A percentile compares a stretch with the other conserved stretches of the same genome.
phyloP scores from a whole-genome alignment of 2,888 invertebrate genomes.

The Euclidia mi region DNA sequence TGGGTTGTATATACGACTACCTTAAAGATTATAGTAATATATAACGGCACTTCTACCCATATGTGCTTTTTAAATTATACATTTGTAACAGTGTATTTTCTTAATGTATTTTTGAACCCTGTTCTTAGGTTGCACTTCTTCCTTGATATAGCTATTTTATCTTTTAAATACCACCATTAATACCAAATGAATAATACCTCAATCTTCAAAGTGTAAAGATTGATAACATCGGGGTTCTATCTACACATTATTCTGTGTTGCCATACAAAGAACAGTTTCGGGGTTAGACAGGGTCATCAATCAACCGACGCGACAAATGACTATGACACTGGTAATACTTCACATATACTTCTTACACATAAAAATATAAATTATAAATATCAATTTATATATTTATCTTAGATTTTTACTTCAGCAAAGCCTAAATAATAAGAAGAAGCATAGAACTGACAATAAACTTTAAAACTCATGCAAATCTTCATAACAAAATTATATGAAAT shows the following conservation, averaged over 20 bases:
- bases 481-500: slow-evolving; percentile 45
- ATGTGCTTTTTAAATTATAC: too few relatives aligned
- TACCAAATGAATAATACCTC: too few relatives aligned
- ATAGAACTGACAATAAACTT: slow-evolving; percentile 61
- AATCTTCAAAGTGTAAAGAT: too few relatives aligned
- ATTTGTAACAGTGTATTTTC: too few relatives aligned
- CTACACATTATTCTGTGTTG: slow-evolving; percentile 64
- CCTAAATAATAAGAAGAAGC: slow-evolving; percentile 88
- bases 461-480: slow-evolving; percentile 61
- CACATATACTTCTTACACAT: slow-evolving; percentile 40
- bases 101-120: too few relatives aligned
- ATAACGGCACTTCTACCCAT: too few relatives aligned
- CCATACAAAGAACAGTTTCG: slow-evolving; percentile 50
- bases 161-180: too few relatives aligned
- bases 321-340: slow-evolving; percentile 52
- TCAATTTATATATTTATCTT: slow-evolving; percentile 44
- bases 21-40: too few relatives aligned
- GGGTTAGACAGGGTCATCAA: slow-evolving; percentile 74
- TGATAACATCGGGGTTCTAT: neutral
- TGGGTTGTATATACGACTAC: too few relatives aligned
- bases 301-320: slow-evolving; percentile 78
- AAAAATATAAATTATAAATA: slow-evolving; percentile 30
- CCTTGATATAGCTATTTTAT: too few relatives aligned
- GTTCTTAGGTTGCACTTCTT: too few relatives aligned
- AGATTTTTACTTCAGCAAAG: slow-evolving; percentile 74